phyloP scores from a whole-genome alignment of 1,140 invertebrate species.

The Leptopilina boulardi region DNA sequence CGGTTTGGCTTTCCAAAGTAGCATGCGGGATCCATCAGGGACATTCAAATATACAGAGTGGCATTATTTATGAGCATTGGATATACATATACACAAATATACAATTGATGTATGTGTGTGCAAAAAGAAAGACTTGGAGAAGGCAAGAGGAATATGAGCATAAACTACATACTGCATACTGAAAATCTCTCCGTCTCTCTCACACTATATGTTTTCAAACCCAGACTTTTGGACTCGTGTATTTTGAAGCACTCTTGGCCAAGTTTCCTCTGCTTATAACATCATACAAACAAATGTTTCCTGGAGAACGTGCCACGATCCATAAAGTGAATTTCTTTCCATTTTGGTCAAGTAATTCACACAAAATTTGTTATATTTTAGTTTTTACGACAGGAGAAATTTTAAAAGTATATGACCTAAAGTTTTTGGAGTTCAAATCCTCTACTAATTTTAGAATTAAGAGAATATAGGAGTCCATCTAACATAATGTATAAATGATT shows the following conservation, averaged over 20 bases:
- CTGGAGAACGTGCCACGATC: background rate
- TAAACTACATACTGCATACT: conserved; percentile 43
- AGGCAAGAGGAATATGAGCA: conserved; percentile 20
- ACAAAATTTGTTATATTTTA: background rate
- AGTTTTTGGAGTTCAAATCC: no score
- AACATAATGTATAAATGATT: no score
- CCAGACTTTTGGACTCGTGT: conserved; percentile 46
- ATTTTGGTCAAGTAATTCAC: background rate
- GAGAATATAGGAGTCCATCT: no score
- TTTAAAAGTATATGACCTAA: no score
- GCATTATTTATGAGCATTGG: conserved; percentile 71
- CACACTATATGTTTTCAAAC: conserved; percentile 26
- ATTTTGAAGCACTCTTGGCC: conserved; percentile 47
- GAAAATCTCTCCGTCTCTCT: conserved; percentile 46
- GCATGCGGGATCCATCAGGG: conserved; percentile 70
- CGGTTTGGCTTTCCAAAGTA: conserved; percentile 56
- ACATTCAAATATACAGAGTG: conserved; percentile 73
- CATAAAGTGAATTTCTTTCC: background rate
- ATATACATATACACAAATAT: conserved; percentile 30
- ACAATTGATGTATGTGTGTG: background rate
- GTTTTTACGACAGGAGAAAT: no score
- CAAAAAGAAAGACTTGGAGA: background rate
- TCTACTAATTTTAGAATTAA: no score
- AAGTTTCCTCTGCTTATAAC: conserved; percentile 52
- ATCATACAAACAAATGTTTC: conserved; percentile 63